phyloP scores from a whole-genome alignment of 30 jellyfish, hydroid and myxozoan species.

The Turritopsis dohrnii region DNA sequence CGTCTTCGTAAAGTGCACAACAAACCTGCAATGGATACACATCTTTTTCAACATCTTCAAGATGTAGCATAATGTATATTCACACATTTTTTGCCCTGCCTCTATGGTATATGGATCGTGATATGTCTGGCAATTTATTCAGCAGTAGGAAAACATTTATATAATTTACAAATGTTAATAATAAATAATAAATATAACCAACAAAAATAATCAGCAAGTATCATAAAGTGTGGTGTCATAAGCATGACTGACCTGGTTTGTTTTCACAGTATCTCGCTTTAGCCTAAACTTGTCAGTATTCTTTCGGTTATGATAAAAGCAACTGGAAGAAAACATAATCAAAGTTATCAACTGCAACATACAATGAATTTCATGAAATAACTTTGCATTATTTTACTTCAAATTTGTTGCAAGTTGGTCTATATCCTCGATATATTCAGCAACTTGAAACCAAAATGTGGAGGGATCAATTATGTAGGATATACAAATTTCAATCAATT shows the following conservation, averaged over 20 bases:
- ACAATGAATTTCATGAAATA: neutral
- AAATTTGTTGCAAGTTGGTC: conserved; percentile 44
- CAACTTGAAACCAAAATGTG: conserved; percentile 58
- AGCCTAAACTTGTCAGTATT: neutral
- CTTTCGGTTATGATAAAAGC: neutral
- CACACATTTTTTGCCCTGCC: no score
- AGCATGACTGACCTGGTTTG: neutral
- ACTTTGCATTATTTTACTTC: conserved; percentile 23
- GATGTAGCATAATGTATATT: no score
- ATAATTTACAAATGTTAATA: no score
- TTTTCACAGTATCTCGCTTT: neutral
- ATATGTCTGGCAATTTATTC: no score
- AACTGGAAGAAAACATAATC: neutral
- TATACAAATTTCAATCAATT: conserved; percentile 45
- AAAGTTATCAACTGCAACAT: neutral
- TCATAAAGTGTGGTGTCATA: no score
- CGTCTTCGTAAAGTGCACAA: conserved; percentile 71
- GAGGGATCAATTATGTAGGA: conserved; percentile 62
- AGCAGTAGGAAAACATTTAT: no score
- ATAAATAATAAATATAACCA: no score
- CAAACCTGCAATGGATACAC: conserved; percentile 43
- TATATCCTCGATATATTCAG: conserved; percentile 17
- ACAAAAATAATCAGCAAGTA: no score
- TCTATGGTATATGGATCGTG: no score
- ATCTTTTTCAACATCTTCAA: neutral